phyloP scores from a whole-genome alignment of 2,113 vertebrate species.

The Pandion haliaetus region DNA sequence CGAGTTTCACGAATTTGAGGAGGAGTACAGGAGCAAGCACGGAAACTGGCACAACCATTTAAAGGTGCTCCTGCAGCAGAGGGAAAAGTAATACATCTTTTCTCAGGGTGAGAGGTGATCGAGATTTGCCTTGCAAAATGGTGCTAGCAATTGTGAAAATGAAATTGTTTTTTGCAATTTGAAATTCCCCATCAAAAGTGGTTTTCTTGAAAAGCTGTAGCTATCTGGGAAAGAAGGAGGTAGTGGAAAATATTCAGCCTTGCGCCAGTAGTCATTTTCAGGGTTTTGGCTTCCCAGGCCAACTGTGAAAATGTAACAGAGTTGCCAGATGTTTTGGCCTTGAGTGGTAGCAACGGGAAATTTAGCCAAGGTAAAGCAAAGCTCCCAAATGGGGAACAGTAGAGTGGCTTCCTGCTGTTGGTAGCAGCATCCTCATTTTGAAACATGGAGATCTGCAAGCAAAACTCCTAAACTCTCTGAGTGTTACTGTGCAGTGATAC shows the following conservation, averaged over 20 bases:
- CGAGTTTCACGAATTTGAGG: neutral
- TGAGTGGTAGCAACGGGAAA: neutral
- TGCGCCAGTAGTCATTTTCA: neutral
- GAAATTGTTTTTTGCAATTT: neutral
- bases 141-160: neutral
- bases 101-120: neutral
- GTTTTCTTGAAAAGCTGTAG: neutral
- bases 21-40: neutral
- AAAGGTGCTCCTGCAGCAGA: neutral
- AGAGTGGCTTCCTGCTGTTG: neutral
- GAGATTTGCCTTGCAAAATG: neutral
- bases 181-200: neutral
- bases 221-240: neutral
- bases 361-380: neutral
- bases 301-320: neutral
- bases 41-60: fast-evolving
- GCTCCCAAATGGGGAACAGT: neutral
- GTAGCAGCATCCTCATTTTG: neutral
- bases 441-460: neutral
- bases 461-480: neutral
- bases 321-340: neutral
- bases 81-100: neutral
- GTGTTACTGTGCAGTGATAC: neutral
- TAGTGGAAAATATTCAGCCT: neutral
- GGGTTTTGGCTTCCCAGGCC: neutral